Base-by-base conservation (phyloP, 1,140 invertebrate genomes). In the Camponotus pennsylvanicus region DNA sequence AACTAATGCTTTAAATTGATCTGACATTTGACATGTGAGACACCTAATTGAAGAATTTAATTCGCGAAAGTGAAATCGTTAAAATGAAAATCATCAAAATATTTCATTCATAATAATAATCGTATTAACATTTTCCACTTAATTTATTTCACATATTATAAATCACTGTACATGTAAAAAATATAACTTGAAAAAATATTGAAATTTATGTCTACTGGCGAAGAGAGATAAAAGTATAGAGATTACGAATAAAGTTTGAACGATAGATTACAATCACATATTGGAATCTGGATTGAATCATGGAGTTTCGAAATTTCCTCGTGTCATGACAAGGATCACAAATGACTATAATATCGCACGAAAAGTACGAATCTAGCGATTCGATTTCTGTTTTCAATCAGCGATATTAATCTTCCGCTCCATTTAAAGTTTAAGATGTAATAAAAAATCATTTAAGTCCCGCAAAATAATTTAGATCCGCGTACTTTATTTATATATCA, bases 331-430 rank as follows among this genome's bases (percentile, higher is more conserved):
- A 42, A 40, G 57, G 21, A 77, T 77, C 9, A 18, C 75, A 15
- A 63, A 45, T 18, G 49, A 40, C 37, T 63, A 6, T 37, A 57
- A 75, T 52, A 52, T 52, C 49, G 45, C 11, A 49, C 15, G 49
- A 52, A 52, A 52, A 52, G 15, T 52, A 52, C 27, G 75, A 64
- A 64, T 63, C 40, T 77, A 63, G 27, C 75, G 8, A 15, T 32
- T 76, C 21, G 55, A 76, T 76, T 76, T 77, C 75, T 57, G 40
- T 45, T 77, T 45, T 57, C 57, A 77, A 63, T 77, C 75, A 13
- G 15, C 21, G 37, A 8, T 21, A 40, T 13, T 59, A 64, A 77
- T 45, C 21, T 57, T 9, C 37, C 5, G 40, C 15, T 63, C 42
- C 15, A 77, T 63, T 63, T 40, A 8, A 18, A 61, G 37, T 76